These are phyloP conservation scores for Hartigia nigra DNA, from an alignment of 2,888 invertebrate genomes.

Conservation along the genomic window DNA sequence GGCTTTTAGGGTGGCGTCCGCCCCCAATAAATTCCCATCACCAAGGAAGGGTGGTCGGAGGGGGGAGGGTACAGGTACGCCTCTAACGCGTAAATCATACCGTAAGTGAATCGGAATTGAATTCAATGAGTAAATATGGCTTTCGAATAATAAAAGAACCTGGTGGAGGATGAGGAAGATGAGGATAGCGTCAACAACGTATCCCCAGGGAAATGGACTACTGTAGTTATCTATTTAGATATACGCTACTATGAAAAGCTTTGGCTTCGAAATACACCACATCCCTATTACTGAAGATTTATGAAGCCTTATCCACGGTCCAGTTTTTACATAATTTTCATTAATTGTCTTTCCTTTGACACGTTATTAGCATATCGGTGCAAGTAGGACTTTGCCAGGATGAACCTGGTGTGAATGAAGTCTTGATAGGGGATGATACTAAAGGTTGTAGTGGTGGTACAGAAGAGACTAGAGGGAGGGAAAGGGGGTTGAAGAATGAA, in stretches of 20 bases:
- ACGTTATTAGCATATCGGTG: neutral
- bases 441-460: neutral
- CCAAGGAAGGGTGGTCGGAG: constrained; percentile 29
- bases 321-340: neutral
- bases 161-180: neutral
- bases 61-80: constrained; percentile 40
- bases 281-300: neutral
- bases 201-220: neutral
- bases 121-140: constrained; percentile 64
- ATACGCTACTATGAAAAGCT: neutral
- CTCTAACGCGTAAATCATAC: constrained; percentile 56
- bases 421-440: constrained; percentile 13
- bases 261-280: neutral
- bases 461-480: neutral
- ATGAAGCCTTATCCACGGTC: neutral
- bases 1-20: constrained; percentile 50
- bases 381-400: neutral
- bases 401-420: constrained; percentile 15
- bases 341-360: neutral
- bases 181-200: neutral
- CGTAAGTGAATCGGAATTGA: constrained; percentile 63
- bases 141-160: constrained; percentile 30
- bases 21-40: constrained; percentile 62
- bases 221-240: neutral
- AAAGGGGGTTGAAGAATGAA: neutral